These are phyloP conservation scores for Eumacrocentrus americanus DNA, from an alignment of 2,888 invertebrate genomes.

Conservation along the genomic window DNA sequence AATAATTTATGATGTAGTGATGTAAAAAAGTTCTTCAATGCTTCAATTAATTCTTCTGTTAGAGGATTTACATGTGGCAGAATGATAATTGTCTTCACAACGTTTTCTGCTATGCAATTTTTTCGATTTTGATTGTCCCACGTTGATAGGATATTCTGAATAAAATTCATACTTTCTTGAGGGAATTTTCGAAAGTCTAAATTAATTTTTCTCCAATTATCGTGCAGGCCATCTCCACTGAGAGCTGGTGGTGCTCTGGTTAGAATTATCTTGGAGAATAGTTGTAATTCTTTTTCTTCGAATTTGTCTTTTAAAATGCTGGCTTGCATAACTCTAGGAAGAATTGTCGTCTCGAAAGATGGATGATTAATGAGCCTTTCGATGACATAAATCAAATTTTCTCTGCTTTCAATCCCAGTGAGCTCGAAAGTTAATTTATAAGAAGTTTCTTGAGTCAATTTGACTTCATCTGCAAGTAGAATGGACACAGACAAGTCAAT, in stretches of 20 bases:
- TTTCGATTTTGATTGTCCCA: neutral
- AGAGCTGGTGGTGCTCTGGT: constrained; percentile 69
- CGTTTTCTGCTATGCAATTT: constrained; percentile 37
- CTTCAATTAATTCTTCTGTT: constrained; percentile 37
- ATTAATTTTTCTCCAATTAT: constrained; percentile 72
- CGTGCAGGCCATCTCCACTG: constrained; percentile 66
- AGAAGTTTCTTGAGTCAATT: constrained; percentile 75
- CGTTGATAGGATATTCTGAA: constrained; percentile 40
- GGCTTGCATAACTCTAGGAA: constrained; percentile 71
- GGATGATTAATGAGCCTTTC: constrained; percentile 71
- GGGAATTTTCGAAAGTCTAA: constrained; percentile 60
- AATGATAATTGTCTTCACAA: constrained; percentile 47
- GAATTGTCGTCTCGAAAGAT: constrained; percentile 75
- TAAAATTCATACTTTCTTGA: constrained; percentile 38
- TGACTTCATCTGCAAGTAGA: constrained; percentile 65
- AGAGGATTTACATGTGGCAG: constrained; percentile 51
- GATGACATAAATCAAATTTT: constrained; percentile 70
- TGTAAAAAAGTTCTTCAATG: constrained; percentile 39
- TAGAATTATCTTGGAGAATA: constrained; percentile 37
- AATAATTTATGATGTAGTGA: constrained; percentile 40
- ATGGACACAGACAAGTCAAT: constrained; percentile 46
- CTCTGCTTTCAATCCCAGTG: constrained; percentile 65
- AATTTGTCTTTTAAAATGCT: constrained; percentile 64
- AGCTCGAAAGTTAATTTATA: constrained; percentile 72
- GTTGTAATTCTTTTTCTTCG: constrained; percentile 65